phyloP scores from a whole-genome alignment of 1,140 invertebrate genomes.

The Zaprionus taronus region DNA sequence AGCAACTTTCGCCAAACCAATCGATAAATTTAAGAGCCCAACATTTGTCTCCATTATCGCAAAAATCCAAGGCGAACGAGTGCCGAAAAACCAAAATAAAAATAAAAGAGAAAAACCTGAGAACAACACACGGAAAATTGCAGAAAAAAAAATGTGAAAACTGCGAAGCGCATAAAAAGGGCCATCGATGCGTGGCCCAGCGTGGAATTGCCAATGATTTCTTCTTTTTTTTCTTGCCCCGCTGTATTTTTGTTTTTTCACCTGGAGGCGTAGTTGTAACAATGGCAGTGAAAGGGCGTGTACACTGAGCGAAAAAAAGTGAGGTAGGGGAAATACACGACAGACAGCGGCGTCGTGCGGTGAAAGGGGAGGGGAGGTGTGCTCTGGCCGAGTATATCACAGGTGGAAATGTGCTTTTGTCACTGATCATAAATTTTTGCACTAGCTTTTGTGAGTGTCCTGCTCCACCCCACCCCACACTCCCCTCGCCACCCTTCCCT shows the following conservation, averaged over 20 bases:
- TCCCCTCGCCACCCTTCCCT: not conserved
- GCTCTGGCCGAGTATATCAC: conserved; percentile 63
- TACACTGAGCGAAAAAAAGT: conserved; percentile 54
- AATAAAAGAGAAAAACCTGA: not conserved
- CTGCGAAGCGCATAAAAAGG: conserved; percentile 75
- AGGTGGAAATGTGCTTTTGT: conserved; percentile 81
- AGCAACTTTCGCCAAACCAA: conserved; percentile 43
- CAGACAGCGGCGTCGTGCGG: not conserved
- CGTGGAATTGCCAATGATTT: conserved; percentile 43
- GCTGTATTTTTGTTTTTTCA: conserved; percentile 40
- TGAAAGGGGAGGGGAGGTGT: conserved; percentile 11
- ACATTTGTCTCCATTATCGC: conserved; percentile 82
- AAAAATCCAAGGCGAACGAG: conserved; percentile 76
- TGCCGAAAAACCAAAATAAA: conserved; percentile 31
- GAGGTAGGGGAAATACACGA: conserved; percentile 37
- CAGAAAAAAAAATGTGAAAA: conserved; percentile 57
- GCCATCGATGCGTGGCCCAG: conserved; percentile 71
- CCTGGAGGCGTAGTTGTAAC: conserved; percentile 38
- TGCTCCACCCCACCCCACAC: conserved; percentile 1
- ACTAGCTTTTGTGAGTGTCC: conserved; percentile 49
- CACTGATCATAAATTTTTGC: conserved; percentile 79
- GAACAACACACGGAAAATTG: conserved; percentile 34
- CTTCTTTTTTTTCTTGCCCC: not conserved
- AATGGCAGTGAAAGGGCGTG: conserved; percentile 72
- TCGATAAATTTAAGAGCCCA: conserved; percentile 82